Evolutionary conservation across 2,797 vertebrate genomes (phyloP).

Genomic region (Parauchenoglanis ngamensis): DNA sequence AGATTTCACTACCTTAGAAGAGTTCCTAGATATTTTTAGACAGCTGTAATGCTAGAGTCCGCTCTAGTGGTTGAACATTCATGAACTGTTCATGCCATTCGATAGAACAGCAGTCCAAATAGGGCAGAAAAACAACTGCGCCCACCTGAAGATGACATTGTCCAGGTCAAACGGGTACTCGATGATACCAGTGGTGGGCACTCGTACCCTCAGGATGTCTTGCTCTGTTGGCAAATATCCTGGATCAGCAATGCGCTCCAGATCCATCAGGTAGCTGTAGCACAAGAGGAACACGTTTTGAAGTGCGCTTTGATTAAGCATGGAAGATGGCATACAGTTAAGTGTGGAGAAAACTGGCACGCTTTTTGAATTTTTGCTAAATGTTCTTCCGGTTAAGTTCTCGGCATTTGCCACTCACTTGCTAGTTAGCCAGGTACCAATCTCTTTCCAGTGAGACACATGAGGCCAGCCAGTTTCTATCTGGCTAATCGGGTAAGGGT

Average conservation of each 20-base stretch:
- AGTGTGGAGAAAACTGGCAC: background rate
- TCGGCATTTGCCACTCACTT: background rate
- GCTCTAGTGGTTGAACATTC: background rate
- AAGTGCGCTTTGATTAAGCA: background rate
- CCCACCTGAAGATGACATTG: slow-evolving; percentile 85
- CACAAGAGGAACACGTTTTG: background rate
- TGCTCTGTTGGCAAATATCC: slow-evolving; percentile 82
- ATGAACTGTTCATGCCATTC: background rate
- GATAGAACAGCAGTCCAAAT: background rate
- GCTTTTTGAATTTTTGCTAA: background rate
- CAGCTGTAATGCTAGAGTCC: background rate
- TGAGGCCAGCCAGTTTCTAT: background rate
- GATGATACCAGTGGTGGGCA: slow-evolving; percentile 86
- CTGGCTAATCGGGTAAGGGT: background rate
- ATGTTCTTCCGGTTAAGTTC: background rate
- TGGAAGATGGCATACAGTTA: background rate
- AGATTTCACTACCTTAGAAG: background rate
- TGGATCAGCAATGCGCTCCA: slow-evolving; percentile 77
- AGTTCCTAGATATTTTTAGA: background rate
- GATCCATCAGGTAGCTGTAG: slow-evolving; percentile 81
- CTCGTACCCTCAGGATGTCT: slow-evolving; percentile 83
- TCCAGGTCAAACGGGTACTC: slow-evolving; percentile 89
- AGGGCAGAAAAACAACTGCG: background rate
- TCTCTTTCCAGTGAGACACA: background rate
- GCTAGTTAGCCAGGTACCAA: background rate